phyloP scores from a whole-genome alignment of 2,888 invertebrate genomes.

The Agrotis segetum region DNA sequence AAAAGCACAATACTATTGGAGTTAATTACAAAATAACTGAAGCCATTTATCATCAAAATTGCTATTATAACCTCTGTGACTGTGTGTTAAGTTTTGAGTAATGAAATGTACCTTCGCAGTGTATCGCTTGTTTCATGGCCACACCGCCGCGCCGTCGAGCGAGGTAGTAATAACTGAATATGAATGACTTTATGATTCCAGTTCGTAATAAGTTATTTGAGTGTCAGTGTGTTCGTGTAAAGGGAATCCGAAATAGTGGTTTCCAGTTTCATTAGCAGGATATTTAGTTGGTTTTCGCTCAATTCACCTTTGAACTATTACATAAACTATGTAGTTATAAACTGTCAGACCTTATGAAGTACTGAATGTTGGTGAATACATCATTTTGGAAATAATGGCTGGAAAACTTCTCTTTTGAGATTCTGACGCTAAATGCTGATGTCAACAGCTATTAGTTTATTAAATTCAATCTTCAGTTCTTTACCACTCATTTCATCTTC shows the following conservation, averaged over 20 bases:
- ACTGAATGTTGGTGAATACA: no score
- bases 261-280: slow-evolving; percentile 6
- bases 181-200: slow-evolving; percentile 21
- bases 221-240: not conserved
- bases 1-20: slow-evolving; percentile 21
- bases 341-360: not conserved
- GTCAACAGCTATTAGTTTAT: no score
- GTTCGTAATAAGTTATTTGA: slow-evolving; percentile 9
- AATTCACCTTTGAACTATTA: not conserved
- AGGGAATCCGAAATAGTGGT: slow-evolving; percentile 1
- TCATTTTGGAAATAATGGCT: no score
- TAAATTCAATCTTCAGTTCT: not conserved
- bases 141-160: not conserved
- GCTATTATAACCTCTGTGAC: slow-evolving; percentile 25
- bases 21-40: slow-evolving; percentile 39
- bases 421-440: no score
- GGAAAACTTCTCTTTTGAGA: no score
- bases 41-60: slow-evolving; percentile 41
- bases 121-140: slow-evolving; percentile 14
- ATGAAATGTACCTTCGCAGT: slow-evolving; percentile 22
- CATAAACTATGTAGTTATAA: no score
- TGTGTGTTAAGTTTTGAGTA: slow-evolving; percentile 27
- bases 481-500: no score
- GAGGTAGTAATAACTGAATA: slow-evolving; percentile 20
- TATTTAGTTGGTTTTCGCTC: not conserved